phyloP scores from a whole-genome alignment of 2,797 vertebrate genomes.

The Lepus oiostolus region DNA sequence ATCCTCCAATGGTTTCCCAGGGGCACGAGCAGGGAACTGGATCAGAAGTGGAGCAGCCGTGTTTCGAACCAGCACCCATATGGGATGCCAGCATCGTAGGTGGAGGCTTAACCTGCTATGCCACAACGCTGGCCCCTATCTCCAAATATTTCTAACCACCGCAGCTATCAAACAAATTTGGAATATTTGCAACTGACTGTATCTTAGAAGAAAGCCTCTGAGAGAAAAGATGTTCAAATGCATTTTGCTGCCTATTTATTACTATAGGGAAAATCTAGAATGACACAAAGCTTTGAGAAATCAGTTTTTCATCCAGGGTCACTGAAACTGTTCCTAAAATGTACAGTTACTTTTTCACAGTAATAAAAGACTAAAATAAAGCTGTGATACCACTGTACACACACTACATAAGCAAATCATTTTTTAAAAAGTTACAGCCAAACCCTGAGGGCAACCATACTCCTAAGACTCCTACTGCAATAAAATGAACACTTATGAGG shows the following conservation, averaged over 20 bases:
- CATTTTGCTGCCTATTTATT: conserved; percentile 33
- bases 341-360: conserved; percentile 12
- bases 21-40: no score
- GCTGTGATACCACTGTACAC: not conserved
- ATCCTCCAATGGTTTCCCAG: no score
- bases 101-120: no score
- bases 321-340: conserved; percentile 51
- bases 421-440: conserved; percentile 22
- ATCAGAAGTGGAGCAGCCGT: no score
- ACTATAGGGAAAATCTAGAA: conserved; percentile 18
- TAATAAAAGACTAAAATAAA: conserved; percentile 53
- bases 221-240: conserved; percentile 24
- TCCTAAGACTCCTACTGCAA: not conserved
- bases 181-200: conserved; percentile 29
- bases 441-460: not conserved
- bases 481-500: conserved; percentile 48
- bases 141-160: not conserved
- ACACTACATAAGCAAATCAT: conserved; percentile 13
- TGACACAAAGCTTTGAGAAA: conserved; percentile 5
- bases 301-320: conserved; percentile 47
- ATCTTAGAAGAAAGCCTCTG: conserved; percentile 56
- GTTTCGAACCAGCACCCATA: no score
- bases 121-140: no score
- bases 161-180: conserved; percentile 10
- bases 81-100: no score